Evolutionary conservation across 2,797 vertebrate genomes (phyloP), one percentile per base, ranked within the genome.

Genomic region (Molossus molossus): DNA sequence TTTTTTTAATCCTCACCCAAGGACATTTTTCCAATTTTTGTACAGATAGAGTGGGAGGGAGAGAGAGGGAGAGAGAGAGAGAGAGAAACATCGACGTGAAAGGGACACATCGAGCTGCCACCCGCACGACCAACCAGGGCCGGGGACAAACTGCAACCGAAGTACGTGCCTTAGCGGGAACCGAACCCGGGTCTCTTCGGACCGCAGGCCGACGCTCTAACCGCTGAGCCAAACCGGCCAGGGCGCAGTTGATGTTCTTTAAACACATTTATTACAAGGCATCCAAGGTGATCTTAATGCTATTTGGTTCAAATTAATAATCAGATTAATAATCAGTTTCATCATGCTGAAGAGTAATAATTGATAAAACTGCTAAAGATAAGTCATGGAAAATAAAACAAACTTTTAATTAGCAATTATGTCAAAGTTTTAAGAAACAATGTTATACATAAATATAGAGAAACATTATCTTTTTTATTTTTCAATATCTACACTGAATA

Each of bases 261-360:
- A 40, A 76, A 64, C 37, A 67, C 45, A 3, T 50, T 45, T 64
- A 77, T 48, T 15, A 65, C 6, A 67, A 55, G 45, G 65, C 40
- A 65, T 37, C 60, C 23, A 53, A 33, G 9, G 27, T 58, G 76
- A 89, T 60, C 81, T 64, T 64, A 80, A 65, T 18, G 79, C 23
- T 80, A 76, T 50, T 69, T 93, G 55, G 27, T 50, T 75, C 15
- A 76, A 94, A 93, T n/a, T n/a, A n/a, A n/a, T n/a, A n/a, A n/a
- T 33, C 40, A 45, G 40, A 72, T 9, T 82, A 83, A 70, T 18
- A 64, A 48, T 91, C 58, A 53, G 27, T 72, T 76, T 55, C 50
- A 50, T 29, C 29, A 55, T 9, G 40, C 21, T 79, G 58, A 67
- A 91, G 69, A 93, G n/a, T 21, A 81, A 58, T 57, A 73, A 82